Evolutionary conservation across 2,113 vertebrate genomes (phyloP).

Genomic region (Gymnobelideus leadbeateri): DNA sequence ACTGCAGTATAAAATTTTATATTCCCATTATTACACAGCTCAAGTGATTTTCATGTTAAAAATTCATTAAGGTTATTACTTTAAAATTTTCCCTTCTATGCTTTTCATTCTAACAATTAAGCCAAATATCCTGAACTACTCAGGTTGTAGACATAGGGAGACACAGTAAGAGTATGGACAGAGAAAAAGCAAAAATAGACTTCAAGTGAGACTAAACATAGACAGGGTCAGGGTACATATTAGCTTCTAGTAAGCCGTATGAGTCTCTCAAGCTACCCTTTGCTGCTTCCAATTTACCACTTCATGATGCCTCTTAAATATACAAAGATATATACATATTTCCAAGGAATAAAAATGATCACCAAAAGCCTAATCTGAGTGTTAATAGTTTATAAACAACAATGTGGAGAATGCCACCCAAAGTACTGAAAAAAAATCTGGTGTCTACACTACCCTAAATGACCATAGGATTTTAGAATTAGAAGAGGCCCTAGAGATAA

Average conservation of each 20-base stretch:
- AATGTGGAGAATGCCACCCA: constrained; percentile 30
- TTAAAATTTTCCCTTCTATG: neutral
- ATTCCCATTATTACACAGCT: constrained; percentile 9
- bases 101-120: neutral
- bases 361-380: constrained; percentile 12
- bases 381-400: constrained; percentile 32
- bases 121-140: neutral
- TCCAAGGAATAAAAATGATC: constrained; percentile 47
- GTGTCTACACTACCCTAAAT: neutral
- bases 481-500: neutral
- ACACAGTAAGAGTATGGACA: neutral
- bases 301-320: constrained; percentile 55
- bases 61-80: neutral
- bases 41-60: constrained; percentile 19
- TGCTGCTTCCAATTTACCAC: neutral
- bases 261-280: constrained; percentile 3
- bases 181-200: neutral
- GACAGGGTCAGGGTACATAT: neutral
- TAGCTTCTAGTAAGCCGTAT: constrained; percentile 17
- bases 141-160: neutral
- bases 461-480: neutral
- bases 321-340: constrained; percentile 37
- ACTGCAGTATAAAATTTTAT: neutral
- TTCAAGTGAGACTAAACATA: neutral
- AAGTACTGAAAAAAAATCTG: neutral